A percentile compares a stretch with the other conserved stretches of the same genome.
These are phyloP conservation scores for Callipepla squamata DNA, from an alignment of 2,113 vertebrate species.

Conservation along the genomic window DNA sequence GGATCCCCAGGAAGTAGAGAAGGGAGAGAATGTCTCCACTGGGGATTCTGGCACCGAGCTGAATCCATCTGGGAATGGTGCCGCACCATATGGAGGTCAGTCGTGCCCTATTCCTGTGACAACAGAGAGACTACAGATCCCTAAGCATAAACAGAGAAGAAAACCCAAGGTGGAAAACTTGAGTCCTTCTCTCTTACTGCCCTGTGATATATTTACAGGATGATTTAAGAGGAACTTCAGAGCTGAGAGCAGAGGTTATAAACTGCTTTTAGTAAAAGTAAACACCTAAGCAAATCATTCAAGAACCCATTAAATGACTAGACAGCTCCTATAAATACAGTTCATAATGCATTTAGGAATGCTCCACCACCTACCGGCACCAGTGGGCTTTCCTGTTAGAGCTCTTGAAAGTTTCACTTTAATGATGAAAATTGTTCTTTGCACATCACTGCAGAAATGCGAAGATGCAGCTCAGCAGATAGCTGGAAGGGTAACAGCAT, in stretches of 20 bases:
- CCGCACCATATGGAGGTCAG: not conserved
- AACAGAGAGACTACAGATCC: not conserved
- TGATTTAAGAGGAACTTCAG: conserved; percentile 64
- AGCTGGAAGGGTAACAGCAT: not conserved
- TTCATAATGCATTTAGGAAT: conserved; percentile 28
- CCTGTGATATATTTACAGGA: not conserved
- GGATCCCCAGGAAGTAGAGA: not conserved
- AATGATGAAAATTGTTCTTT: conserved; percentile 15
- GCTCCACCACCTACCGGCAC: not conserved
- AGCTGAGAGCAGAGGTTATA: conserved; percentile 35
- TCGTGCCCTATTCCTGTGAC: not conserved
- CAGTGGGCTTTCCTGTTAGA: not conserved
- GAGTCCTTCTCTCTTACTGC: not conserved
- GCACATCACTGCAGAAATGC: not conserved
- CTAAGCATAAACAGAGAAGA: not conserved
- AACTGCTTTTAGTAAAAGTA: conserved; percentile 59
- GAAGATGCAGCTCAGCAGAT: not conserved
- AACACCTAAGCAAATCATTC: conserved; percentile 58
- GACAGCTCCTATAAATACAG: conserved; percentile 52
- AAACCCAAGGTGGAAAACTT: not conserved
- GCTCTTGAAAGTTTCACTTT: conserved; percentile 36
- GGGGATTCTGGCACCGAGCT: not conserved
- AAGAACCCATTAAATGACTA: conserved; percentile 37
- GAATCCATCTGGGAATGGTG: not conserved
- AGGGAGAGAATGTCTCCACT: not conserved